Evolutionary conservation across 2,113 vertebrate species (phyloP).

Genomic region (Lasiurus cinereus): DNA sequence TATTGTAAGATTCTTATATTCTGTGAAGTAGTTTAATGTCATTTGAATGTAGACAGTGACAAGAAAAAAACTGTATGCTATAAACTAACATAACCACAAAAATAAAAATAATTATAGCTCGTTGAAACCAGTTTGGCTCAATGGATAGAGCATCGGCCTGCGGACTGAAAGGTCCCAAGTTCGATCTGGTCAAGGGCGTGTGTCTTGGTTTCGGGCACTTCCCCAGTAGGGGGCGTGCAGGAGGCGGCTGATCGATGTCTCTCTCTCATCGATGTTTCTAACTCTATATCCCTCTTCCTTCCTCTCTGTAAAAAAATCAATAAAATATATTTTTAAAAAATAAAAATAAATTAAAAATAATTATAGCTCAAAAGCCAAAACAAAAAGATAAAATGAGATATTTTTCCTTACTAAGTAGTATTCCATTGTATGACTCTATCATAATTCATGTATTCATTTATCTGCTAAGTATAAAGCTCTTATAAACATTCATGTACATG

Average conservation of each 20-base stretch:
- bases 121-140: too few species aligned
- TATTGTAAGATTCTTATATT: background rate
- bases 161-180: too few species aligned
- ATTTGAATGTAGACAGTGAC: background rate
- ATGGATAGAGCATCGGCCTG: too few species aligned
- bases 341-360: background rate
- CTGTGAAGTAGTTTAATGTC: background rate
- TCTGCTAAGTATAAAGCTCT: background rate
- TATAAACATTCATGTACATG: background rate
- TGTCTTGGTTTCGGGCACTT: too few species aligned
- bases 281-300: too few species aligned
- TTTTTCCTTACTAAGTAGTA: constrained; percentile 5
- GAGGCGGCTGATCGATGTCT: too few species aligned
- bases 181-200: too few species aligned
- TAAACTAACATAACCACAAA: background rate
- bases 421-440: background rate
- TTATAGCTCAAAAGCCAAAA: background rate
- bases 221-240: too few species aligned
- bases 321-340: too few species aligned
- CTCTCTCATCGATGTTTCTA: too few species aligned
- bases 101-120: background rate
- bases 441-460: background rate
- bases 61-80: background rate
- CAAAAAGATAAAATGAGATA: background rate
- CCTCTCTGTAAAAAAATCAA: too few species aligned